A percentile compares a stretch with the other conserved stretches of the same genome.
Conservation (phyloP, 2,797 vertebrate species). For the Tamandua tetradactyla region DNA sequence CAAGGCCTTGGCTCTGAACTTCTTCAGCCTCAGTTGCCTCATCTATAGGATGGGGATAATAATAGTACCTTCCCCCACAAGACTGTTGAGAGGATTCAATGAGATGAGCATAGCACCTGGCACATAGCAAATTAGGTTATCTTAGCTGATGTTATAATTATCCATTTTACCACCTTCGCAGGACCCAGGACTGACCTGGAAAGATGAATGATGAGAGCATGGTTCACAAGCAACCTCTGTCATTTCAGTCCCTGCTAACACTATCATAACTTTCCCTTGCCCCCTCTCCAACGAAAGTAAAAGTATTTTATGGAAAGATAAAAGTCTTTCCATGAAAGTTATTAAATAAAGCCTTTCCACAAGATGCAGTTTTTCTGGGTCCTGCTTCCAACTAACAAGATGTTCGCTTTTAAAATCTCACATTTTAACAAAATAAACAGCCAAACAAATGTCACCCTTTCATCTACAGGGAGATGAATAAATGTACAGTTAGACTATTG, state of each 20-base stretch:
- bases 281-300: not conserved
- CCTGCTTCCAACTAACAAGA: not conserved
- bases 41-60: constrained; percentile 38
- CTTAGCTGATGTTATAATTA: not conserved
- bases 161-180: not conserved
- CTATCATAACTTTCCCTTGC: not conserved
- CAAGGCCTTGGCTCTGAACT: not conserved
- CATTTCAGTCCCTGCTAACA: not conserved
- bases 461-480: not conserved
- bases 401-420: not conserved
- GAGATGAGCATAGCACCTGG: not conserved
- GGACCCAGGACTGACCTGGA: not conserved
- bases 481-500: constrained; percentile 22
- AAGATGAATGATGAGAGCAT: constrained; percentile 28
- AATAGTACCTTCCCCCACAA: not conserved
- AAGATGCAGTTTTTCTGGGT: not conserved
- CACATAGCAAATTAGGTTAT: not conserved
- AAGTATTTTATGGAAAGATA: not conserved
- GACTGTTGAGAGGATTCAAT: not conserved
- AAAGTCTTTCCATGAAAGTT: constrained; percentile 9
- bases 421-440: constrained; percentile 16
- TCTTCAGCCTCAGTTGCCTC: not conserved
- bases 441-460: not conserved
- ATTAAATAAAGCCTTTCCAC: not conserved
- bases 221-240: not conserved